These are phyloP conservation scores for Diaperis boleti DNA, from an alignment of 2,888 invertebrate species.

Conservation along the genomic window DNA sequence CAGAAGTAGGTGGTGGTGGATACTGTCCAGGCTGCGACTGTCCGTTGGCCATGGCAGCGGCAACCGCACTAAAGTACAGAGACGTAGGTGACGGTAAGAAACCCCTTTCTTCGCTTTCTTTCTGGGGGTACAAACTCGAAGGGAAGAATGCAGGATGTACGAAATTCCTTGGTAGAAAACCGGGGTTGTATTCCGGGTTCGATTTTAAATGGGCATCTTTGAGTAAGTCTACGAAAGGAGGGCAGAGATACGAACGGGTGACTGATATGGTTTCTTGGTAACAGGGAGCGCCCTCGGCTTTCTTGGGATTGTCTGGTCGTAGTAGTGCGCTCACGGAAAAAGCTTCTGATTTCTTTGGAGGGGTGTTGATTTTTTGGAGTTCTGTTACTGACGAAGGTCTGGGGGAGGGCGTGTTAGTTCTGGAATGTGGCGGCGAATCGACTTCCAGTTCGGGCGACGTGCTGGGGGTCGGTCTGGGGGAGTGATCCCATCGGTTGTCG, in stretches of 20 bases:
- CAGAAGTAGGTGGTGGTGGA: conserved; percentile 68
- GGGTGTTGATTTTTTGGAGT: conserved; percentile 62
- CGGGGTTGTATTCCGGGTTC: conserved; percentile 58
- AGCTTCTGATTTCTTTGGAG: conserved; percentile 80
- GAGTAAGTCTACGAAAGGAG: conserved; percentile 75
- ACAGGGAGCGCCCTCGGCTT: conserved; percentile 62
- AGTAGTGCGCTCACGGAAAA: conserved; percentile 87
- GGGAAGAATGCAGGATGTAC: conserved; percentile 70
- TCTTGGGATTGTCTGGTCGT: conserved; percentile 79
- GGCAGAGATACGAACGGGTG: conserved; percentile 74
- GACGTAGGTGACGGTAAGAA: conserved; percentile 68
- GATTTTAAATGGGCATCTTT: conserved; percentile 69
- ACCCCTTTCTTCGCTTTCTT: conserved; percentile 64
- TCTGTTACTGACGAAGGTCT: conserved; percentile 66
- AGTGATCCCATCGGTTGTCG: conserved; percentile 57
- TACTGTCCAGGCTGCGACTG: conserved; percentile 61
- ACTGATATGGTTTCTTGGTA: conserved; percentile 68
- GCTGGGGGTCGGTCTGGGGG: conserved; percentile 62
- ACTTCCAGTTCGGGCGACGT: conserved; percentile 82
- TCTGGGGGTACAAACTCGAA: conserved; percentile 68
- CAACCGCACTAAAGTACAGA: conserved; percentile 77
- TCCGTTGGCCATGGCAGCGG: conserved; percentile 71
- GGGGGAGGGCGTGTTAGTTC: conserved; percentile 69
- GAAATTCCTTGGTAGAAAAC: conserved; percentile 66
- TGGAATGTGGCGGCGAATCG: conserved; percentile 77